Conservation (phyloP, 2,113 vertebrate species). For the Seriola aureovittata region DNA sequence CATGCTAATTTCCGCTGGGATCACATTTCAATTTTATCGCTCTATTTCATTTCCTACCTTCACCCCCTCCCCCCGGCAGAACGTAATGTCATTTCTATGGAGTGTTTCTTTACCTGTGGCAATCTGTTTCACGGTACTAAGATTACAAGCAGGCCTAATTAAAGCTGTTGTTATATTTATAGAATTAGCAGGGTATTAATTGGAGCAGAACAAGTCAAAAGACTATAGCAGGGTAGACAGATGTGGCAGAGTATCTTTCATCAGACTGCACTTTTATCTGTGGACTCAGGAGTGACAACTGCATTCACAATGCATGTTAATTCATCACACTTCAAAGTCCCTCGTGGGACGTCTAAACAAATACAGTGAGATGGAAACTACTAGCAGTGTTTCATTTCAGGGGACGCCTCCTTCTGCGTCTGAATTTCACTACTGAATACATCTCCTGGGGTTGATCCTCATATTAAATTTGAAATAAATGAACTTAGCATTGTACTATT, state of each 20-base stretch:
- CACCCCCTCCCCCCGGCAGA: slow-evolving; percentile 6
- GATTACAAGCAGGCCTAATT: slow-evolving; percentile 78
- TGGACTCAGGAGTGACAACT: slow-evolving; percentile 48
- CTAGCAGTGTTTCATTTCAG: slow-evolving; percentile 7
- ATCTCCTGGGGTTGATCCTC: neutral
- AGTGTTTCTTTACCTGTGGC: slow-evolving; percentile 76
- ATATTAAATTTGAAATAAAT: neutral
- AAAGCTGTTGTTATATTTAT: slow-evolving; percentile 78
- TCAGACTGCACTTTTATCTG: slow-evolving; percentile 62
- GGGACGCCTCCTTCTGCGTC: neutral
- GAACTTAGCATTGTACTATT: neutral
- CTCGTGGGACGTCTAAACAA: slow-evolving; percentile 45
- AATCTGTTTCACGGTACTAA: slow-evolving; percentile 70
- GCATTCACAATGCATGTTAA: slow-evolving; percentile 63
- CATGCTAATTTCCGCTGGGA: slow-evolving; percentile 75
- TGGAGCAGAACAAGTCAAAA: slow-evolving; percentile 69
- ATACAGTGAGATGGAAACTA: slow-evolving; percentile 29
- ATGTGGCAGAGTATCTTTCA: slow-evolving; percentile 65
- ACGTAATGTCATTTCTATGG: slow-evolving; percentile 48
- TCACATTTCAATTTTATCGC: slow-evolving; percentile 75
- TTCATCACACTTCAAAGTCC: slow-evolving; percentile 65
- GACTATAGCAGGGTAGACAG: slow-evolving; percentile 52
- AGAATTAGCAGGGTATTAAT: slow-evolving; percentile 78
- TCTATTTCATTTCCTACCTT: slow-evolving; percentile 69
- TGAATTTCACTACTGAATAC: slow-evolving; percentile 16